Conservation (phyloP, 2,797 vertebrate genomes). For the Muscicapa comitata region DNA sequence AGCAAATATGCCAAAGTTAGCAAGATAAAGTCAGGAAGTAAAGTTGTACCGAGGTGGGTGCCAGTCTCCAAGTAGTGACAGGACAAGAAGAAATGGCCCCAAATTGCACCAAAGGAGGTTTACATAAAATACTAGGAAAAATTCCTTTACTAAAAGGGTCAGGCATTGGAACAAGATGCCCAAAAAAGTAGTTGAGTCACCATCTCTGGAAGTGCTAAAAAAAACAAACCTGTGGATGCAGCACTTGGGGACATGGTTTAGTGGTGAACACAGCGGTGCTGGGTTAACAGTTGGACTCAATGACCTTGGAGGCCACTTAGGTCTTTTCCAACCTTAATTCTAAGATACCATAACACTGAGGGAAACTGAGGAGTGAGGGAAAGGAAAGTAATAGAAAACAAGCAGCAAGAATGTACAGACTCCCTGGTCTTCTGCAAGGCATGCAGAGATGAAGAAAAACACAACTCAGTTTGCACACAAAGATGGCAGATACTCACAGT, state of each 20-base stretch:
- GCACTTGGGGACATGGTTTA: background rate
- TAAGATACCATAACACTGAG: background rate
- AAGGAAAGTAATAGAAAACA: background rate
- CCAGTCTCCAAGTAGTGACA: background rate
- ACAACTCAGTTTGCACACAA: background rate
- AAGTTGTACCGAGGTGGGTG: background rate
- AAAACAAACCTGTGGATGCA: background rate
- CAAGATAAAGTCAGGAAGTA: background rate
- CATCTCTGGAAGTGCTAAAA: background rate
- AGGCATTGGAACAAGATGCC: background rate
- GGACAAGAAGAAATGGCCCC: background rate
- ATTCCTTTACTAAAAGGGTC: background rate
- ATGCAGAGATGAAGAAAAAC: background rate
- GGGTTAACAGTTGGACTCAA: background rate
- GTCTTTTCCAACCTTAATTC: background rate
- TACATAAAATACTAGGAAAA: background rate
- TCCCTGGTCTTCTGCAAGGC: background rate
- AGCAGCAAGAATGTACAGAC: background rate
- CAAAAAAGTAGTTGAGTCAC: background rate
- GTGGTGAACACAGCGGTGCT: background rate
- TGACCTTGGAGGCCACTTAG: background rate
- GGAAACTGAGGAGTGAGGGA: background rate
- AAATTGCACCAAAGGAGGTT: background rate
- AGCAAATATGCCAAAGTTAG: background rate
- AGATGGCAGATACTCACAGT: slow-evolving; percentile 80